Percentiles rank a stretch among this genome's conserved stretches.
Evolutionary conservation across 2,888 invertebrate species (phyloP).

Genomic region (Rhimphoctona megacephalus): DNA sequence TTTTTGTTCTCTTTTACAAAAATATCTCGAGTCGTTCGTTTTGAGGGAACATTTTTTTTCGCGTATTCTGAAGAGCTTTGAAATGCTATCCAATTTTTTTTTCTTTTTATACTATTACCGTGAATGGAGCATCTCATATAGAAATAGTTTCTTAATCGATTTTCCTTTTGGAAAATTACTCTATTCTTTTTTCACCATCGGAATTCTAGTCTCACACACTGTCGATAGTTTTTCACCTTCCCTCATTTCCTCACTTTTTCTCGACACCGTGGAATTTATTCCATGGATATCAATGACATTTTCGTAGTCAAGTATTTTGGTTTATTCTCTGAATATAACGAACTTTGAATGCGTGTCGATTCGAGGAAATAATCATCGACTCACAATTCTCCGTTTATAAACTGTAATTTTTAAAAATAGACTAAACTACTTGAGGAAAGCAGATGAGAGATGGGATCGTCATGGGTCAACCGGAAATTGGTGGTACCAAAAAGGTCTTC

Average conservation of each 20-base stretch:
- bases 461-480: conserved; percentile 72
- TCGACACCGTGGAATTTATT: neutral
- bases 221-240: neutral
- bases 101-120: neutral
- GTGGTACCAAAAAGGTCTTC: conserved; percentile 70
- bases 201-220: neutral
- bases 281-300: neutral
- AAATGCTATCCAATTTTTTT: conserved; percentile 36
- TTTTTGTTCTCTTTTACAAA: conserved; percentile 44
- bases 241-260: neutral
- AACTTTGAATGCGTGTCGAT: neutral
- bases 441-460: conserved; percentile 42
- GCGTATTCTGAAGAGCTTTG: conserved; percentile 28
- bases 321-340: neutral
- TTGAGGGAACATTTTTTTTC: conserved; percentile 19
- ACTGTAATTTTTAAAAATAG: conserved; percentile 21
- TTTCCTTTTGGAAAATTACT: neutral
- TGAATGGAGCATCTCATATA: neutral
- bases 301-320: neutral
- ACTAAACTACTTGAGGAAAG: conserved; percentile 17
- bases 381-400: neutral
- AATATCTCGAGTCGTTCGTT: conserved; percentile 53
- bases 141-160: conserved; percentile 32
- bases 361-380: neutral
- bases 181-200: neutral